Base-by-base conservation (phyloP, 2,113 vertebrate genomes). In the Leucopsar rothschildi region DNA sequence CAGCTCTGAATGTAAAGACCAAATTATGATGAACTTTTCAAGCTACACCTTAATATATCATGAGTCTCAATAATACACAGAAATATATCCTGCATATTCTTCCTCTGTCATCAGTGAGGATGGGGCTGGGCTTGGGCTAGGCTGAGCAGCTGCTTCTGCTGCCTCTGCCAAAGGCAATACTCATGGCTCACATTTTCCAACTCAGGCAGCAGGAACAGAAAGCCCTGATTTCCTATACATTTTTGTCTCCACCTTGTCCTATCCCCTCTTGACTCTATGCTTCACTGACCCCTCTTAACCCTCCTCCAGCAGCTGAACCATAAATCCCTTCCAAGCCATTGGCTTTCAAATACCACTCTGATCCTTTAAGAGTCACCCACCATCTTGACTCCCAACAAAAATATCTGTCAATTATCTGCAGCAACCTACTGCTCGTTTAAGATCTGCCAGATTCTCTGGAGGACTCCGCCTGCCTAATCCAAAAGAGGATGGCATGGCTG, bases 121-220 rank as follows among this genome's bases (percentile, higher is more conserved):
- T 19, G 24, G 19, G 45, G 40, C 25, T 13, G 52, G 49, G 35
- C 40, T 45, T 19, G 44, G 66, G 69, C n/a, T 29, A 55, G 53
- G 47, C 47, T 42, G 56, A 95, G 65, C 64, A 81, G 77, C 42
- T 70, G 80, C 63, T 65, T 15, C 42, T 50, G 55, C 45, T 25
- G 45, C 39, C 50, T 73, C n/a, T 84, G 69, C 50, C 84, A 70
- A 56, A 69, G 73, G 37, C 4, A 4, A 7, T 24, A 59, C 23
- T 91, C 60, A 27, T 0, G 4, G 90, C 64, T 69, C 50, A 8
- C 5, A 4, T 19, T 45, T 93, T 49, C 82, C 0, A 0, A 7
- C 68, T 31, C 15, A 7, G 12, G 40, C 63, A 76, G 42, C 35
- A 77, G 50, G 17, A 70, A 42, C 20, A 86, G 47, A 84, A 78